Base-by-base conservation (phyloP, 1,140 invertebrate species). In the Maconellicoccus hirsutus region DNA sequence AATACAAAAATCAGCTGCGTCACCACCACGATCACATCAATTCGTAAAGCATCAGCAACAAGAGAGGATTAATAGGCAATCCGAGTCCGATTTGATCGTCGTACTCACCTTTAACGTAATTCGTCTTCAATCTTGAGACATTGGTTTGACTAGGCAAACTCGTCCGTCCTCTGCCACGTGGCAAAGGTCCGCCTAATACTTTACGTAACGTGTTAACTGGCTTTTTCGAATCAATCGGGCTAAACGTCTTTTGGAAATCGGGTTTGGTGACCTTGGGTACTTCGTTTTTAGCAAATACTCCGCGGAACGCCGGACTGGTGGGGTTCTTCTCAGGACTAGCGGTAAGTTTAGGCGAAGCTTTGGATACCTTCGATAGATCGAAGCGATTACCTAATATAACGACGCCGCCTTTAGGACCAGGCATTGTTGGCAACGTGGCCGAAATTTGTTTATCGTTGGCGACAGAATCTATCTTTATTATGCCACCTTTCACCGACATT, bases 401-500 rank as follows among this genome's bases (percentile, higher is more conserved):
- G 0, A 70, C 70, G 19, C 70, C 70, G 1, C 70, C 70, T 52
- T 59, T 42, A 3, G 70, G 42, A 3, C 33, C 42, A 6, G 33
- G 70, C 38, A 23, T 21, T 22, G 59, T 59, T 59, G 70, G 72
- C 29, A 71, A 66, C 3, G 71, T 63, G 12, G 59, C 61, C 1
- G 73, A 72, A 1, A 76, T 63, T 8, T 73, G 73, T 61, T 73
- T 73, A 10, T 74, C 73, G 26, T 72, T 72, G 12, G 73, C 29
- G 12, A 75, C 71, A 2, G 73, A 73, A 69, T 76, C 75, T 4
- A 76, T 33, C 70, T 76, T 76, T 21, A 75, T 69, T 12, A 10
- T 70, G 29, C 33, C 87, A 38, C 87, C 86, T 74, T 87, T 88
- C 76, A 86, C 86, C 0, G 87, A 88, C 86, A 90, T 88, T 22